phyloP scores from a whole-genome alignment of 2,113 vertebrate species.

The Cephalophus harveyi region DNA sequence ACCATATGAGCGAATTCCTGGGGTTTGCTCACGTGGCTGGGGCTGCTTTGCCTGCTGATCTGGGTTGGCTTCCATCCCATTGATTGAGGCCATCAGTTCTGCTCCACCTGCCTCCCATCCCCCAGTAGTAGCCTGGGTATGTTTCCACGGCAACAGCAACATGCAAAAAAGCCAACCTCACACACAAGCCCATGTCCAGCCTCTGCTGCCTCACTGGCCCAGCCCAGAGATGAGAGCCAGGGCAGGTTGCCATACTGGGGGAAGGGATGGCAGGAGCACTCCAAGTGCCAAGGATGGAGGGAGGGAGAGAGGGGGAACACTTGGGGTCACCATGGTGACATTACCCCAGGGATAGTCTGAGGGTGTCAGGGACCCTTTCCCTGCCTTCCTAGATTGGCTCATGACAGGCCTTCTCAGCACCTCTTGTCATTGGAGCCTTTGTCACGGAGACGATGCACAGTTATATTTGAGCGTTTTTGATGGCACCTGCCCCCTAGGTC shows the following conservation, averaged over 20 bases:
- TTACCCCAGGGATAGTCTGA: background rate
- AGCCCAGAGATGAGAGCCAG: background rate
- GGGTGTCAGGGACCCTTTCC: background rate
- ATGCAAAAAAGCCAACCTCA: background rate
- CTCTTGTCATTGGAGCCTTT: background rate
- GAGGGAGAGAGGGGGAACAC: background rate
- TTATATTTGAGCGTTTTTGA: accelerated
- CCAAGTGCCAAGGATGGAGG: background rate
- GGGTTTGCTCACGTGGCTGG: accelerated
- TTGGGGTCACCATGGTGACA: accelerated
- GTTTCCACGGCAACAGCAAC: accelerated
- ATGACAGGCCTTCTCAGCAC: accelerated
- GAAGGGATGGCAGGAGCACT: background rate
- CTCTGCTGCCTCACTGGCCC: accelerated
- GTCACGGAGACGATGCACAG: accelerated
- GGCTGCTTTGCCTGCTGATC: background rate
- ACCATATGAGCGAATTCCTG: accelerated
- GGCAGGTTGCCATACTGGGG: background rate
- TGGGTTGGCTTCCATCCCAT: background rate
- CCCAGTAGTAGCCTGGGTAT: accelerated
- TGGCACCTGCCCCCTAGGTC: accelerated
- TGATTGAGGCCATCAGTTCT: background rate
- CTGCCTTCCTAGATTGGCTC: background rate
- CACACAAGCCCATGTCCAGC: accelerated
- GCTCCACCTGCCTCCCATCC: background rate